A percentile compares a stretch with the other conserved stretches of the same genome.
Conservation (phyloP, 2,797 vertebrate species). For the Apogon hyalosoma region DNA sequence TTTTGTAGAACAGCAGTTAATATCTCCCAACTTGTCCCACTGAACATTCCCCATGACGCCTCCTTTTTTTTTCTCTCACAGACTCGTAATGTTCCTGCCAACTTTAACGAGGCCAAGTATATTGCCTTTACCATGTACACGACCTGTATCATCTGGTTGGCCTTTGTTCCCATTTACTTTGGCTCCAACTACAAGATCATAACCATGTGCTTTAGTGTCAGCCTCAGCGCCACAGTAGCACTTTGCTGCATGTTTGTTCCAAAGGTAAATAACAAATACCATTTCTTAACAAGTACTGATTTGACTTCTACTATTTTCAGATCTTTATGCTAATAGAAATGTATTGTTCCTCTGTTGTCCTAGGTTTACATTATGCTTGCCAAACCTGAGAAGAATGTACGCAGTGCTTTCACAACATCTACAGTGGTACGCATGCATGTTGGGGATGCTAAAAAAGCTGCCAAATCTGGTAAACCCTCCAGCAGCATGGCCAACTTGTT, state of each 20-base stretch:
- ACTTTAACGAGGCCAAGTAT: constrained; percentile 99
- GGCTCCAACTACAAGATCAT: constrained; percentile 99
- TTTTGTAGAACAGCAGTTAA: neutral
- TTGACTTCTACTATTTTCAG: neutral
- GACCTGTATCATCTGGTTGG: constrained; percentile 99
- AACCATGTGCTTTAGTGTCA: constrained; percentile 99
- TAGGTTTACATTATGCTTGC: constrained; percentile 95
- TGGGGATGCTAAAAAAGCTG: constrained; percentile 93
- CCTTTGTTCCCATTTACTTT: constrained; percentile 99
- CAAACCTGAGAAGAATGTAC: constrained; percentile 97
- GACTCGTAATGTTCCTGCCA: constrained; percentile 97
- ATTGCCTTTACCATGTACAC: constrained; percentile 99
- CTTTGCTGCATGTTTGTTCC: constrained; percentile 98
- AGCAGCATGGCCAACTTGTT: constrained; percentile 96
- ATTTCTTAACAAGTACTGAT: no score
- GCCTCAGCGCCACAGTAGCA: constrained; percentile 96
- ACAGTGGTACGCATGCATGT: constrained; percentile 99
- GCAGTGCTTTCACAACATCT: constrained; percentile 98
- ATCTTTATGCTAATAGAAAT: neutral
- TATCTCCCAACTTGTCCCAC: neutral
- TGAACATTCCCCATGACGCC: neutral
- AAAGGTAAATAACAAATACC: constrained; percentile 78
- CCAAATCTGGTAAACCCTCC: constrained; percentile 89
- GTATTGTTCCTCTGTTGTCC: neutral
- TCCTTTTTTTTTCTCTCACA: constrained; percentile 33